Base-by-base conservation (phyloP, 2,888 invertebrate genomes). In the Lepas anatifera region DNA sequence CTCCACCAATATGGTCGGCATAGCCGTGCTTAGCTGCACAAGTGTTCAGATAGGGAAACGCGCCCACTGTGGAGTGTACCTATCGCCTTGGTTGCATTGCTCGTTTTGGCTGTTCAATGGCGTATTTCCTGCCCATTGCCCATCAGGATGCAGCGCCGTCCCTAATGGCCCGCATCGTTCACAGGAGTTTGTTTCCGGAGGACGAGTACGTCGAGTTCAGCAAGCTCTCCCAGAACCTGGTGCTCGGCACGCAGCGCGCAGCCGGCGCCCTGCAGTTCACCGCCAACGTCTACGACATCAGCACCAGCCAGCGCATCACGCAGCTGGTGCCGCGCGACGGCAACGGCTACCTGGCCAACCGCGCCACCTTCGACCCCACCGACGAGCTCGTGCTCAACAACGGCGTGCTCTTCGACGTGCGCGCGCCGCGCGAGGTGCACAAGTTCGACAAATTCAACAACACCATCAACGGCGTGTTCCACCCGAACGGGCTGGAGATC, bases 361-460 rank as follows among this genome's bases (percentile, higher is more conserved):
- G 90, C 68, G 97, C 98, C 3, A 95, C 95, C 3, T 96, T 95
- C 80, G 93, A 91, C 80, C 92, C 92, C 69, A 89, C 90, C 3
- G 97, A 98, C 78, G 95, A 96, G 77, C 83, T 98, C 27, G 89
- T 98, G n/a, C 82, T 98, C 13, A 92, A 92, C 70, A 97, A 98
- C 79, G 97, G 98, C 50, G 95, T 97, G 0, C 81, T 98, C 0
- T 98, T 95, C 89, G 97, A 98, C 79, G 89, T 94, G 13, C 87
- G 89, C 75, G 86, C 89, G 25, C 39, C 50, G 64, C 25, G 27
- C 25, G 88, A 92, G 75, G 89, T 99, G 66, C 96, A 97, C 81
- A 96, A 97, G 79, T 92, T 99, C 78, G 99, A 99, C 81, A 98
- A 98, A 80, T 84, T 99, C 46, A 98, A 97, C 82, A 92, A 95